Evolutionary conservation across 2,888 invertebrate species (phyloP), one percentile per base, ranked within the genome.

Genomic region (Steromphala cineraria): DNA sequence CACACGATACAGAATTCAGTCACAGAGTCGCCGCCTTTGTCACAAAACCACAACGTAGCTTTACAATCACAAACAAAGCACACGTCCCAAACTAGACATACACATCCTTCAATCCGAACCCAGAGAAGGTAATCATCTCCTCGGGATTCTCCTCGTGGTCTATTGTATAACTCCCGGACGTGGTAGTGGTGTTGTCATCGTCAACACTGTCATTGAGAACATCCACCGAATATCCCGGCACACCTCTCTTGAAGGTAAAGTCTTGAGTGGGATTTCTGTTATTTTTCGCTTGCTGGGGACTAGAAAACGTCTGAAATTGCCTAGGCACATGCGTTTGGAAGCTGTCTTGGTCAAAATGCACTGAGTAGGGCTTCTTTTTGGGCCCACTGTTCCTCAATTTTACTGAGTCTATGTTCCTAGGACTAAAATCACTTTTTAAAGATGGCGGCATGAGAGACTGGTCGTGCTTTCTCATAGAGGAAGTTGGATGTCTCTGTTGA

Each of bases 141-240:
- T 75, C 75, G 2, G 21, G 75, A 15, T 19, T 19, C 17, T 76
- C 76, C 8, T 76, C 76, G 31, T 76, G 76, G 55, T 83, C 80
- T 15, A 82, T 77, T 19, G 79, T 80, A 77, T 85, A 85, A 36
- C 82, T 83, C 2, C 81, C 85, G 17, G 82, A 82, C 4, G 81
- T 80, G 8, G 83, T 84, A 24, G 81, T 76, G 2, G 53, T 81
- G 55, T 80, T 81, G 21, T 82, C 82, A 52, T 82, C 82, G 10
- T 84, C 83, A 2, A 75, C 80, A 52, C 80, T 80, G 75, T 83
- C 81, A 46, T 80, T 85, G n/a, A 85, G 55, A 53, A 74, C 62
- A 71, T 85, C 85, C n/a, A 76, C 24, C 13, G 76, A 76, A 76
- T 31, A 76, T 7, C 76, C 76, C 46, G 74, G 8, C 8, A 71